These are phyloP conservation scores for Melanchra persicariae DNA, from an alignment of 2,888 invertebrate genomes.

Conservation along the genomic window DNA sequence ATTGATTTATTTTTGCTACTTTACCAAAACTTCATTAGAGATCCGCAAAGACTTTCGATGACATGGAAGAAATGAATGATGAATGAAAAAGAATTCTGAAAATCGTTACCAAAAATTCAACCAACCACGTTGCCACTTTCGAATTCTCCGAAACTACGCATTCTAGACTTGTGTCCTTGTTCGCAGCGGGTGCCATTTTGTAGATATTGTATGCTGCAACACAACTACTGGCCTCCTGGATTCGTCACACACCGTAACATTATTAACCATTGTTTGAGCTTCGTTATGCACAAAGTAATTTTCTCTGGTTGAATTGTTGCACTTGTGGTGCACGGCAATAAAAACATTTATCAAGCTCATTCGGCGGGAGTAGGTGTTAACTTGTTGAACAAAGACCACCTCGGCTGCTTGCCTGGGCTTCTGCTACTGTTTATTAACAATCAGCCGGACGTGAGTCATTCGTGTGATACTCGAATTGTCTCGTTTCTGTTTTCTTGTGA, in stretches of 20 bases:
- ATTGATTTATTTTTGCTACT: neutral
- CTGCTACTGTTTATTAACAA: constrained; percentile 77
- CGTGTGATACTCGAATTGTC: constrained; percentile 69
- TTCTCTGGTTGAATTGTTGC: constrained; percentile 83
- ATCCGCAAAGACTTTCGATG: neutral
- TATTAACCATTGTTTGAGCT: constrained; percentile 83
- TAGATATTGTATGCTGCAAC: constrained; percentile 62
- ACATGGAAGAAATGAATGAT: neutral
- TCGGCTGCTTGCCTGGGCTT: constrained; percentile 65
- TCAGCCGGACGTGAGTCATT: constrained; percentile 75
- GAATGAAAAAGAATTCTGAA: constrained; percentile 36
- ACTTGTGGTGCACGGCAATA: constrained; percentile 80
- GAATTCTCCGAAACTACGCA: constrained; percentile 47
- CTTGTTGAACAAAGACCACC: constrained; percentile 83
- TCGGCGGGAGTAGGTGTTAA: constrained; percentile 80
- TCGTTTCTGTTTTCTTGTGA: constrained; percentile 63
- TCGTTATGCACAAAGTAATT: constrained; percentile 84
- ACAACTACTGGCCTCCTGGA: constrained; percentile 75
- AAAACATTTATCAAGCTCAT: constrained; percentile 81
- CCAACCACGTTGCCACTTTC: constrained; percentile 1
- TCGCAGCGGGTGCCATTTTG: constrained; percentile 65
- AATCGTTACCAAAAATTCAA: constrained; percentile 4
- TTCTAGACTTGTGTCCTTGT: constrained; percentile 44
- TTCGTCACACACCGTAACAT: constrained; percentile 82
- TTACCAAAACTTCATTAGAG: neutral